Base-by-base conservation (phyloP, 2,113 vertebrate species). In the Lophius piscatorius region DNA sequence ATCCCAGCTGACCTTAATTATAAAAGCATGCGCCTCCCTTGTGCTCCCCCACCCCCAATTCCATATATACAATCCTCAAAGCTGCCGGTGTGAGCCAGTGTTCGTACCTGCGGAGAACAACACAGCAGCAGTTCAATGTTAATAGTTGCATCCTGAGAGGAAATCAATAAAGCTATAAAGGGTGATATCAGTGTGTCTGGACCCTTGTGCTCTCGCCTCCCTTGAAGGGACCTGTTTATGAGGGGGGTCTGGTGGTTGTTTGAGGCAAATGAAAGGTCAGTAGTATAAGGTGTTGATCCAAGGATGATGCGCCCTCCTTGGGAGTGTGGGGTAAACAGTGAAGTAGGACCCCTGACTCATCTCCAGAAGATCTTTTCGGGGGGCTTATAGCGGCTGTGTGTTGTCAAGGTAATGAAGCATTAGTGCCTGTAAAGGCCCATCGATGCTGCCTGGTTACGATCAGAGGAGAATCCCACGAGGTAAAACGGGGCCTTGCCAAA, bases 1-100 rank as follows among this genome's bases (percentile, higher is more conserved):
- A 88, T 92, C 91, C 91, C 91, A 90, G 88, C 87, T 92, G 91
- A 92, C 90, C 90, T 91, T 92, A 90, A 91, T 92, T 91, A 91
- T 90, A 91, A 91, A 91, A 91, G 87, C 87, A 91, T 88, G 88
- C 77, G 83, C 82, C 73, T 86, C 75, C 70, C 85, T 59, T 66
- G 69, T 70, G 75, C 51, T 39, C 44, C 59, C 50, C 17, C 24
- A 21, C 34, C 49, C 38, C 51, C 47, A 13, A 28, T 52, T 9
- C 12, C 17, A 21, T 12, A 41, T 70, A 76, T 72, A 62, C 69
- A 73, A 77, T 45, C 58, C 74, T 70, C 80, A 80, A 80, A 81
- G 69, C 81, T 63, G 26, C 50, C 83, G 76, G 78, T 83, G 83
- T 79, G 83, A 87, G 87, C 63, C 70, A 70, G 60, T 52, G 59